Conservation (phyloP, 1,140 invertebrate species). For the Conus ventricosus region DNA sequence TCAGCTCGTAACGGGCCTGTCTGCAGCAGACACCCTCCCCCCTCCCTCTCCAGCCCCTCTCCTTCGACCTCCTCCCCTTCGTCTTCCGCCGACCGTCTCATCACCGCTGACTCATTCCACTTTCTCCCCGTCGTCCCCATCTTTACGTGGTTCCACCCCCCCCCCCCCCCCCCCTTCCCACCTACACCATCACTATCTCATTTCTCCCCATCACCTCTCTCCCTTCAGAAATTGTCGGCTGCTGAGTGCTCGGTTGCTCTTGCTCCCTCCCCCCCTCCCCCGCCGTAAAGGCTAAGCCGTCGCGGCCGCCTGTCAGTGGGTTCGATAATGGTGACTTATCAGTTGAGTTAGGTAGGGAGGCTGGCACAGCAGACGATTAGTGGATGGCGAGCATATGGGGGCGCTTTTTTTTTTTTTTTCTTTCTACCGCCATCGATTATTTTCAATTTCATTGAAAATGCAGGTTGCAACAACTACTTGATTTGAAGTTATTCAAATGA, state of each 20-base stretch:
- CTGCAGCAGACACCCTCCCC: not conserved
- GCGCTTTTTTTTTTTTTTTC: no score
- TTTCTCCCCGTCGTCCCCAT: not conserved
- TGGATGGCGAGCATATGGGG: no score
- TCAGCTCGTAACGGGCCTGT: not conserved
- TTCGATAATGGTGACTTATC: no score
- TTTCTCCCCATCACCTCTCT: not conserved
- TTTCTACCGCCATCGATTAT: no score
- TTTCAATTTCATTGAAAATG: no score
- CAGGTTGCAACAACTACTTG: no score
- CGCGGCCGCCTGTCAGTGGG: no score
- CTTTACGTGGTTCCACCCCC: not conserved
- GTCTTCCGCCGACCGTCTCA: not conserved
- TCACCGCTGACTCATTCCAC: slow-evolving; percentile 2
- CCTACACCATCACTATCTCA: not conserved
- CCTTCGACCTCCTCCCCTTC: not conserved
- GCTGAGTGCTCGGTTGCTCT: not conserved
- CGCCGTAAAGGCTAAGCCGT: no score
- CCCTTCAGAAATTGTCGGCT: not conserved
- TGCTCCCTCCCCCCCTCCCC: no score
- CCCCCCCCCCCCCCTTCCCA: not conserved
- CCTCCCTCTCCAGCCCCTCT: not conserved
- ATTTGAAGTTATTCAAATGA: no score
- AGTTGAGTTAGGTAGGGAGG: no score
- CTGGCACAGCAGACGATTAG: no score